Evolutionary conservation across 2,888 invertebrate genomes (phyloP), one percentile per base, ranked within the genome.

Genomic region (Notodonta dromedarius): DNA sequence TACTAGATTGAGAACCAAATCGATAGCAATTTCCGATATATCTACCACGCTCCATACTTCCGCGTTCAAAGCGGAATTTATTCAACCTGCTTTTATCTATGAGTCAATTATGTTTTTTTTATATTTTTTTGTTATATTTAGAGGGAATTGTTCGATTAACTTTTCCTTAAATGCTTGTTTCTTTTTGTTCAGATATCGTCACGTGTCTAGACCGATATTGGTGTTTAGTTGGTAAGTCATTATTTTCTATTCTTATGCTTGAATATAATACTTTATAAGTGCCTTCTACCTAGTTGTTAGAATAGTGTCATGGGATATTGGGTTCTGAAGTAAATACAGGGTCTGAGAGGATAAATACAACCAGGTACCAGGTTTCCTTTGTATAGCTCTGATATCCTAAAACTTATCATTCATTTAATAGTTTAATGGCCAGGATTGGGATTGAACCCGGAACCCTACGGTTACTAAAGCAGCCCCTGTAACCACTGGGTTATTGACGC

Each of bases 91-190:
- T 55, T 40, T n/a, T 35, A 32, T 55, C n/a, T 13, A 44, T 56
- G 56, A 56, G 24, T 56, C 56, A 44, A 24, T 56, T 16, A 12
- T 24, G 44, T 56, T 56, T 56, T 44, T 54, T 53, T 52, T 50
- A 50, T 16, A 32, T 4, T 14, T 55, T 55, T 40, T 55, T 55
- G 40, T 55, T n/a, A 3, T n/a, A 40, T 14, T 55, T 40, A n/a
- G 16, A 40, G 16, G n/a, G 55, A 55, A 40, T 40, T 53, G 53
- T 35, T 40, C 55, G 39, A 55, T 40, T 40, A 40, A 39, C 16
- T 55, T 55, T 55, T 55, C 55, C 40, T 55, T 16, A 55, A 14
- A 32, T 51, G 24, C 51, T 14, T 50, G 32, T 11, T 32, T 32
- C 7, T 32, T 32, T 24, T 32, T 52, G 51, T 8, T 32, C 24